Conservation (phyloP, 1,140 invertebrate genomes). For the Lasioglossum baleicum region DNA sequence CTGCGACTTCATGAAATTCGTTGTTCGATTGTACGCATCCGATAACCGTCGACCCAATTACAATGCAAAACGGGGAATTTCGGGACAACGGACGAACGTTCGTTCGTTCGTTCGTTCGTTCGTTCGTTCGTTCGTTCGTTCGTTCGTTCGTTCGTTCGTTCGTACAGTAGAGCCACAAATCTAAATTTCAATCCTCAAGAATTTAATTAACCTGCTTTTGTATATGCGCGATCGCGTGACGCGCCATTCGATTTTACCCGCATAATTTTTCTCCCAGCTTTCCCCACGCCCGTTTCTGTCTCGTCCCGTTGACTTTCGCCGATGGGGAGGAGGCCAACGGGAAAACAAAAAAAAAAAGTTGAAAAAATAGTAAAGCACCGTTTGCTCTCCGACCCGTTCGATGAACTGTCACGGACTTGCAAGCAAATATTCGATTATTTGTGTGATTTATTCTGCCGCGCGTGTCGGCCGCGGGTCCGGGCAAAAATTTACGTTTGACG, state of each 20-base stretch:
- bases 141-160: too few species aligned
- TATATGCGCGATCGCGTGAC: background rate
- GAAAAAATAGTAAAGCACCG: background rate
- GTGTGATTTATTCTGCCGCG: conserved; percentile 6
- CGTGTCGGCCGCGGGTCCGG: background rate
- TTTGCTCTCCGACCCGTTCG: background rate
- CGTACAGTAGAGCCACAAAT: background rate
- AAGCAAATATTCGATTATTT: conserved; percentile 12
- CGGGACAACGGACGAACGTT: background rate
- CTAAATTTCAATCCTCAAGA: conserved; percentile 12
- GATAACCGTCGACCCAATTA: conserved; percentile 34
- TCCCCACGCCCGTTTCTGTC: background rate
- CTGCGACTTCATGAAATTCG: conserved; percentile 13
- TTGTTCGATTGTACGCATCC: background rate
- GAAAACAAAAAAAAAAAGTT: background rate
- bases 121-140: too few species aligned
- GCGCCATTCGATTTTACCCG: background rate
- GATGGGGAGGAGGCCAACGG: background rate
- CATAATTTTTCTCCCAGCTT: background rate
- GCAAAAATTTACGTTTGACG: conserved; percentile 13
- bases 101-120: too few species aligned
- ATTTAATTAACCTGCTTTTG: background rate
- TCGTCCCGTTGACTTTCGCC: background rate
- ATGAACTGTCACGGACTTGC: conserved; percentile 15
- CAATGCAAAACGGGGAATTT: conserved; percentile 21